phyloP scores from a whole-genome alignment of 92 coral and sea anemone genomes.

The Scolanthus callimorphus region DNA sequence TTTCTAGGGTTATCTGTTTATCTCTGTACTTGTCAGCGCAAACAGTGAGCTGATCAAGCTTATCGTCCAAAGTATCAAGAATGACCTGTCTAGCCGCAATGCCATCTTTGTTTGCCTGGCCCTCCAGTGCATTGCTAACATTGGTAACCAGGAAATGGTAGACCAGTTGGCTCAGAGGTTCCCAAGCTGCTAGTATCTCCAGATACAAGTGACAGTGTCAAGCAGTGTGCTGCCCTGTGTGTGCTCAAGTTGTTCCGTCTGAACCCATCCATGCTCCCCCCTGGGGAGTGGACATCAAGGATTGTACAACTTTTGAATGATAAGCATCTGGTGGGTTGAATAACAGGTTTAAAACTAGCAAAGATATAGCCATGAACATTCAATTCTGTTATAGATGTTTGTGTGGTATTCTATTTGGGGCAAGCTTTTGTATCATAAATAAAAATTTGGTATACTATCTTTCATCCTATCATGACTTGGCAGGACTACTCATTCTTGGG shows the following conservation, averaged over 20 bases:
- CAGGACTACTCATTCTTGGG: too few species aligned
- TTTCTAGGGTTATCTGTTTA: conserved; percentile 79
- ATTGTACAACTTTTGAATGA: conserved; percentile 94
- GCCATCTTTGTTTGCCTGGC: conserved; percentile 94
- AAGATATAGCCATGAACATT: too few species aligned
- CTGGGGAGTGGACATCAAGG: conserved; percentile 98
- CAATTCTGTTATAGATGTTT: too few species aligned
- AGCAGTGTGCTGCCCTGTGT: conserved; percentile 94
- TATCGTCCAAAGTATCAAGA: conserved; percentile 94
- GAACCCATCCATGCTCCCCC: conserved; percentile 77
- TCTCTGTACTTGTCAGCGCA: conserved; percentile 95
- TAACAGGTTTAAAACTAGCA: too few species aligned
- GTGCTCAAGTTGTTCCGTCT: conserved; percentile 84
- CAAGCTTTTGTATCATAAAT: not conserved
- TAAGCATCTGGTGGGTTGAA: conserved; percentile 79
- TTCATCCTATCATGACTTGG: too few species aligned
- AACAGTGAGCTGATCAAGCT: conserved; percentile 95
- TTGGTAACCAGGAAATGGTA: conserved; percentile 96
- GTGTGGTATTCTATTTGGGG: too few species aligned
- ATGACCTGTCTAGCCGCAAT: conserved; percentile 93
- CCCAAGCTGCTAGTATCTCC: conserved; percentile 96
- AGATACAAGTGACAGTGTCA: conserved; percentile 94
- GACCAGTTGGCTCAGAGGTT: conserved; percentile 91
- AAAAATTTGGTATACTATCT: too few species aligned
- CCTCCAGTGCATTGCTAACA: conserved; percentile 94